Evolutionary conservation across 1,140 invertebrate genomes (phyloP).

Genomic region (Musca domestica): DNA sequence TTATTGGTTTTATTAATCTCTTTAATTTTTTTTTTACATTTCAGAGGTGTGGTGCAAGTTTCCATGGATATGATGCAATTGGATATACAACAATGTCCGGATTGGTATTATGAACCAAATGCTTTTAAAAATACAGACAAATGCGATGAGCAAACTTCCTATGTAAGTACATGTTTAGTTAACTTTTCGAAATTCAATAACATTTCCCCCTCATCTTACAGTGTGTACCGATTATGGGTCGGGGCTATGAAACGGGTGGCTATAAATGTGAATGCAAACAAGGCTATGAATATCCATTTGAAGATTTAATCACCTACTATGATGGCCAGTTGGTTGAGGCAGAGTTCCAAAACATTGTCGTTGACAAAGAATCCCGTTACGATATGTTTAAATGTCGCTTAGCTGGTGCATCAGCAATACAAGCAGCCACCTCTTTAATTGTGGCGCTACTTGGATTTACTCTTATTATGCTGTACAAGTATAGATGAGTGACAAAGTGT

Average conservation of each 20-base stretch:
- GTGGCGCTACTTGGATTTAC: conserved; percentile 44
- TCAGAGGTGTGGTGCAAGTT: conserved; percentile 89
- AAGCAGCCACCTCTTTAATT: conserved; percentile 54
- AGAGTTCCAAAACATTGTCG: conserved; percentile 85
- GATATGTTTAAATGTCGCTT: conserved; percentile 90
- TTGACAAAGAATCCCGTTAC: conserved; percentile 74
- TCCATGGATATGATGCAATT: conserved; percentile 86
- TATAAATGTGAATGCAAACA: conserved; percentile 98
- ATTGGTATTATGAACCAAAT: conserved; percentile 84
- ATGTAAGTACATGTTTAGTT: conserved; percentile 68
- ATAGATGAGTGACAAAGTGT: conserved; percentile 40
- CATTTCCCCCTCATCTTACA: conserved; percentile 55
- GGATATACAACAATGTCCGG: conserved; percentile 94
- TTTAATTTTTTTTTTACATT: conserved; percentile 38
- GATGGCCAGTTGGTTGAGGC: conserved; percentile 95
- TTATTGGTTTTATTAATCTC: too few species aligned
- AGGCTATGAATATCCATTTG: conserved; percentile 96
- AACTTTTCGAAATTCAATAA: conserved; percentile 15
- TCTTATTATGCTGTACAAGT: conserved; percentile 47
- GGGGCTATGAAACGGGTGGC: conserved; percentile 88
- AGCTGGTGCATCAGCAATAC: conserved; percentile 71
- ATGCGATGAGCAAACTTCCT: conserved; percentile 87
- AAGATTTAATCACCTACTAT: conserved; percentile 91
- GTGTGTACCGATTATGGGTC: conserved; percentile 91
- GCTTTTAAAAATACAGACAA: conserved; percentile 94